phyloP scores from a whole-genome alignment of 2,888 invertebrate species.

The Phengaris alcon region DNA sequence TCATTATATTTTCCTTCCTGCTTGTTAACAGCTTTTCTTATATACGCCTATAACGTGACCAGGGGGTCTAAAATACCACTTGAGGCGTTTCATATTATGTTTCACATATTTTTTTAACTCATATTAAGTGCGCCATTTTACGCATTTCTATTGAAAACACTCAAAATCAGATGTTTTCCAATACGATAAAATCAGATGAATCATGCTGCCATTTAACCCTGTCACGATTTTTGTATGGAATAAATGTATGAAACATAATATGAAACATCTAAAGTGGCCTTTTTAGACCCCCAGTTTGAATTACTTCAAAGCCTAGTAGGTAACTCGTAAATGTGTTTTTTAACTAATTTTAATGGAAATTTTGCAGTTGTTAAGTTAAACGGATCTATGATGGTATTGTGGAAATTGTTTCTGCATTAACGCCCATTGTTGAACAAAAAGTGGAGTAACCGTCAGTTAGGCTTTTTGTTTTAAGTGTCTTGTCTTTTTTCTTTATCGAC shows the following conservation, averaged over 20 bases:
- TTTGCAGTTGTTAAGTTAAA: conserved; percentile 20
- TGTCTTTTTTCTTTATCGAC: background rate
- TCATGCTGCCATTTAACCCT: too few species aligned
- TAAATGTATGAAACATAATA: too few species aligned
- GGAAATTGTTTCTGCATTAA: conserved; percentile 22
- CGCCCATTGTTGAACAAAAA: conserved; percentile 24
- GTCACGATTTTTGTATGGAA: too few species aligned
- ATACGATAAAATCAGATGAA: too few species aligned
- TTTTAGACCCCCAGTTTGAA: background rate
- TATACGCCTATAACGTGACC: background rate
- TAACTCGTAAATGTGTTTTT: conserved; percentile 7
- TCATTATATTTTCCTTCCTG: background rate
- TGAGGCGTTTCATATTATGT: too few species aligned
- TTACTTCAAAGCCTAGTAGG: background rate
- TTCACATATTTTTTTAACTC: too few species aligned
- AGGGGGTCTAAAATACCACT: too few species aligned
- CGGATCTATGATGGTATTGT: conserved; percentile 11
- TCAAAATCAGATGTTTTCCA: too few species aligned
- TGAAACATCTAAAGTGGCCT: too few species aligned
- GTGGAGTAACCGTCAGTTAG: conserved; percentile 18
- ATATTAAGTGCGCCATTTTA: too few species aligned
- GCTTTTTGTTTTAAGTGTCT: conserved; percentile 13
- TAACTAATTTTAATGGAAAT: conserved; percentile 18
- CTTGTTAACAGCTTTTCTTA: background rate
- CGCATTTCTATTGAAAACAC: too few species aligned